Evolutionary conservation across 2,888 invertebrate species (phyloP), one percentile per base, ranked within the genome.

Genomic region (Himalopsyche japonica): DNA sequence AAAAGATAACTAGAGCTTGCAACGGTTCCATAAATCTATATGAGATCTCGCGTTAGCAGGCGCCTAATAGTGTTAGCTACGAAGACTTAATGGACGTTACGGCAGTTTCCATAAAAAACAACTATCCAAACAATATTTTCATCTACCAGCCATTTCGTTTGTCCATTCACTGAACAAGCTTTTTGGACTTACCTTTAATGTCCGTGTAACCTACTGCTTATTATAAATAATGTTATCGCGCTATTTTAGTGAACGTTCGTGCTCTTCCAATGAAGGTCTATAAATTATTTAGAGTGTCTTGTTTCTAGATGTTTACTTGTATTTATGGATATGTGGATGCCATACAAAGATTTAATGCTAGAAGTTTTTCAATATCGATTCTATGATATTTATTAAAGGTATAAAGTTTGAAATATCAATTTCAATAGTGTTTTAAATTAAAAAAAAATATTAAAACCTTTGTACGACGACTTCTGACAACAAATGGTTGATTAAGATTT

Each of bases 71-170:
- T 20, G 70, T 70, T 30, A 70, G 70, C 70, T 70, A 30, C n/a
- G 32, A 37, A 76, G 76, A 27, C 37, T 80, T 83, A 83, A 80
- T 47, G 83, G 49, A 76, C 57, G 49, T 34, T 76, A 37, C 30
- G 47, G 48, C 47, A 64, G 80, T 80, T 12, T 34, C 76, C 80
- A 80, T 83, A 80, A 83, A 83, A 83, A 83, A 83, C 80, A 27
- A 83, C 83, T 83, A 83, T 83, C 80, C 49, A 80, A 64, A 76
- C 48, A 82, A 82, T 76, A 81, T 81, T 81, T 81, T 81, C 57
- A 81, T 81, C 81, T 64, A 37, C 24, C 12, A 27, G 49, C 57
- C 70, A 70, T 70, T 70, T 30, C 37, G 32, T 80, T 47, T 43
- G 80, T 80, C 49, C 80, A 48, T 32, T 48, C 48, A 30, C 77